Evolutionary conservation across 2,888 invertebrate species (phyloP).

Genomic region (Schrankia costaestrigalis): DNA sequence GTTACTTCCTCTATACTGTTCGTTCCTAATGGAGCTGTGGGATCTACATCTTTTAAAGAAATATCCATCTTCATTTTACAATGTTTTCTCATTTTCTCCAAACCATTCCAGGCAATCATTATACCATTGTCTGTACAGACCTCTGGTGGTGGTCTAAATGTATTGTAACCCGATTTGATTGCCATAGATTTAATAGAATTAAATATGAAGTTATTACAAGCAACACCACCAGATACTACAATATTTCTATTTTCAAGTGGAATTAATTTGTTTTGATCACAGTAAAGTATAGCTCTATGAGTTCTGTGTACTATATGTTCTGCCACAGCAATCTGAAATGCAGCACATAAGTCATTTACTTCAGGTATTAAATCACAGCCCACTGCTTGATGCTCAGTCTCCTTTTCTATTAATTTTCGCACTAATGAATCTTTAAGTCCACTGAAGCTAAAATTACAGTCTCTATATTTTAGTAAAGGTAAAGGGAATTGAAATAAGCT

Average conservation of each 20-base stretch:
- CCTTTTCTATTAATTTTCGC: slow-evolving; percentile 79
- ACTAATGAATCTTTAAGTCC: slow-evolving; percentile 86
- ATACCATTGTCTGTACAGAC: slow-evolving; percentile 98
- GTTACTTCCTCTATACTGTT: slow-evolving; percentile 80
- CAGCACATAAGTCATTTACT: slow-evolving; percentile 91
- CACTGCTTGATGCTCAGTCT: slow-evolving; percentile 75
- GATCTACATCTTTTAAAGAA: slow-evolving; percentile 80
- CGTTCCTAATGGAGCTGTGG: slow-evolving; percentile 83
- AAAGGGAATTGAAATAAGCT: slow-evolving; percentile 83
- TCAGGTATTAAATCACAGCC: slow-evolving; percentile 88
- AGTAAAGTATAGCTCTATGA: slow-evolving; percentile 90
- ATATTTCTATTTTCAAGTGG: slow-evolving; percentile 74
- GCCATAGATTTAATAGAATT: slow-evolving; percentile 85
- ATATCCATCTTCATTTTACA: slow-evolving; percentile 71
- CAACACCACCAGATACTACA: slow-evolving; percentile 97
- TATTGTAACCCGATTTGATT: slow-evolving; percentile 81
- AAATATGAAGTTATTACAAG: slow-evolving; percentile 93
- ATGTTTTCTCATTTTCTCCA: slow-evolving; percentile 85
- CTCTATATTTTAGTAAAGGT: slow-evolving; percentile 82
- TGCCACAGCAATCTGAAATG: slow-evolving; percentile 86
- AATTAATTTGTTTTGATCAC: slow-evolving; percentile 81
- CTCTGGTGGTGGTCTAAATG: slow-evolving; percentile 88
- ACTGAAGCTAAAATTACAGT: slow-evolving; percentile 96
- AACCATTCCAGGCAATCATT: slow-evolving; percentile 99
- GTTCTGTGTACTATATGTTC: slow-evolving; percentile 91